Percentiles rank a stretch among this genome's conserved stretches.
phyloP scores from a whole-genome alignment of 2,797 vertebrate species.

The Sylvilagus floridanus region DNA sequence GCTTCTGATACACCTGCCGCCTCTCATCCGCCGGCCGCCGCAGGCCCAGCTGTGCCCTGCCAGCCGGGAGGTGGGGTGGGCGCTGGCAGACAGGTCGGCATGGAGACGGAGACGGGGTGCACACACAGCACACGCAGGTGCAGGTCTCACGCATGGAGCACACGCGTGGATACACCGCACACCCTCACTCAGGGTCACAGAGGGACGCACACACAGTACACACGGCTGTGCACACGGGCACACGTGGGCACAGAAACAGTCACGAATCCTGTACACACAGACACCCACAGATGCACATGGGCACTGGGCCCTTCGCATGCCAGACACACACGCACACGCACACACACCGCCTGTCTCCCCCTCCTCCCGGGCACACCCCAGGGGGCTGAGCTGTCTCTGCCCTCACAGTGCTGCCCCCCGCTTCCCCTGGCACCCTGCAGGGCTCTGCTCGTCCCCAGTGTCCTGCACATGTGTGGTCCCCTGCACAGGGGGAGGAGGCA shows the following conservation, averaged over 20 bases:
- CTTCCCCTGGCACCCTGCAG: too few species aligned
- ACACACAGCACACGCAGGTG: too few species aligned
- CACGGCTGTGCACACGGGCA: not conserved
- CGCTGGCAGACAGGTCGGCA: not conserved
- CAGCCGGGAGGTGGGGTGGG: not conserved
- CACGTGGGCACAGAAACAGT: not conserved
- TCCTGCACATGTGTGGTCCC: not conserved
- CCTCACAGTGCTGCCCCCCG: not conserved
- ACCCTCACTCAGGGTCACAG: too few species aligned
- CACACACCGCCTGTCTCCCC: too few species aligned
- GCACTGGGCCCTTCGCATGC: not conserved
- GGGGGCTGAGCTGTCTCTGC: not conserved
- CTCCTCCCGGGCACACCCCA: not conserved
- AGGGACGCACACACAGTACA: too few species aligned
- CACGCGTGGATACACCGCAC: too few species aligned
- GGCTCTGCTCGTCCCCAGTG: not conserved
- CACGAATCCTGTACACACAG: not conserved
- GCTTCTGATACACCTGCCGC: slow-evolving; percentile 87
- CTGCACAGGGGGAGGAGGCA: too few species aligned
- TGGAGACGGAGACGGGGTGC: not conserved
- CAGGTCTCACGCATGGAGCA: too few species aligned
- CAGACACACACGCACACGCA: not conserved
- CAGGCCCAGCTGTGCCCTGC: slow-evolving; percentile 76
- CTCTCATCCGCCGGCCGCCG: slow-evolving; percentile 80
- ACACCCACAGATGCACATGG: not conserved